phyloP scores from a whole-genome alignment of 2,888 invertebrate species.

The Hemicrepidius hirtus region DNA sequence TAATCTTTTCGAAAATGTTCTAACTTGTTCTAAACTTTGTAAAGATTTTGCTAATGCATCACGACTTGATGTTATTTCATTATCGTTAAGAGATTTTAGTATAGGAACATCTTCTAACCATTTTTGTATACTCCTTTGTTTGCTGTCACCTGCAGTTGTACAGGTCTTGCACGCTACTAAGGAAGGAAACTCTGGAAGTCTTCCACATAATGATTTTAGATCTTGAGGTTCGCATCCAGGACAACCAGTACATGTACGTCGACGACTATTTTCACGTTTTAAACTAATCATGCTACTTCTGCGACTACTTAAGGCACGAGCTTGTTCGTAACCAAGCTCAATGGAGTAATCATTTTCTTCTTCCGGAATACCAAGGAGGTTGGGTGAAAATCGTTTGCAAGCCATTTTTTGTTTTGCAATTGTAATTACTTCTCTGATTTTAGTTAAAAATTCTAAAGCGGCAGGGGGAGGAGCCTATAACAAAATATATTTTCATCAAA shows the following conservation, averaged over 20 bases:
- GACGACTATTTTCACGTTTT: constrained; percentile 78
- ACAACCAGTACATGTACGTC: constrained; percentile 78
- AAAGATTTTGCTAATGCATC: constrained; percentile 22
- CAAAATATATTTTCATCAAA: constrained; percentile 44
- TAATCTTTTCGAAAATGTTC: constrained; percentile 54
- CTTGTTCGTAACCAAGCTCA: constrained; percentile 73
- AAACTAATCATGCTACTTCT: constrained; percentile 76
- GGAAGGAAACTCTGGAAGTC: constrained; percentile 72
- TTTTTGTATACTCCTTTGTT: constrained; percentile 83
- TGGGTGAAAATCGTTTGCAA: constrained; percentile 86
- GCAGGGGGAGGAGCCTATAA: constrained; percentile 91
- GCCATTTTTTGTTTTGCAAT: constrained; percentile 93
- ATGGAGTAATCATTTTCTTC: constrained; percentile 77
- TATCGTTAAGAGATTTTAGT: constrained; percentile 57
- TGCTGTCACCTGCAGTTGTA: constrained; percentile 77
- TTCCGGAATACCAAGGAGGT: constrained; percentile 87
- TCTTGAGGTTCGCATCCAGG: constrained; percentile 78
- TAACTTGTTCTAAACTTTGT: constrained; percentile 9
- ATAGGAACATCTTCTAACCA: constrained; percentile 84
- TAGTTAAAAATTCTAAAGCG: constrained; percentile 90
- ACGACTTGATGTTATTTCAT: constrained; percentile 38
- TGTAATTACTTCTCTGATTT: constrained; percentile 92
- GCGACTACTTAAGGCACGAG: constrained; percentile 71
- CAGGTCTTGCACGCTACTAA: constrained; percentile 75
- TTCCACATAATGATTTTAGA: constrained; percentile 64